These are phyloP conservation scores for Pachyrhynchus sulphureomaculatus DNA, from an alignment of 1,140 invertebrate genomes.

Conservation along the genomic window DNA sequence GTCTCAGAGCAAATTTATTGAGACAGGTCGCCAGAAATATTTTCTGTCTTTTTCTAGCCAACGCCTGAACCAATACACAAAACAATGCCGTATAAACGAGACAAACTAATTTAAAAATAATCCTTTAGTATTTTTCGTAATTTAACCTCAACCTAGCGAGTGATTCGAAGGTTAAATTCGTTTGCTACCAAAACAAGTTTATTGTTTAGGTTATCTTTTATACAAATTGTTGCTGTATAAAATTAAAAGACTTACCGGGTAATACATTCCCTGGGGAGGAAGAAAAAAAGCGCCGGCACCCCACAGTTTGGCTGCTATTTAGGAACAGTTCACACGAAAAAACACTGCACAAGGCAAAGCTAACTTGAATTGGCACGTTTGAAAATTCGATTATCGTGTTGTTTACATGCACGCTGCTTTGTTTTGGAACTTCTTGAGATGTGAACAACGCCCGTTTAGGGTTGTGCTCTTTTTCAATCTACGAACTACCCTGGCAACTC, in stretches of 20 bases:
- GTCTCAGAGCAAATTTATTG: slow-evolving; percentile 8
- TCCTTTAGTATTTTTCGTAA: slow-evolving; percentile 8
- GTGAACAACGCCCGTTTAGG: slow-evolving; percentile 41
- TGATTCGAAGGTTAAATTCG: slow-evolving; percentile 17
- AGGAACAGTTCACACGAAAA: slow-evolving; percentile 43
- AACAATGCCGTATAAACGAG: slow-evolving; percentile 1
- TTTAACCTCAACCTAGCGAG: slow-evolving; percentile 28
- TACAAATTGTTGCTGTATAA: background rate
- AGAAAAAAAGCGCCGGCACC: slow-evolving; percentile 89
- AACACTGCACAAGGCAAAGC: slow-evolving; percentile 41
- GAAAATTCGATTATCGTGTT: slow-evolving; percentile 1
- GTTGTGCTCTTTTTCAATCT: slow-evolving; percentile 30
- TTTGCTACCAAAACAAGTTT: slow-evolving; percentile 2
- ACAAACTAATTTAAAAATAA: slow-evolving; percentile 18
- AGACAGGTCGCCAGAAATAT: slow-evolving; percentile 21
- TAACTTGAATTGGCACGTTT: slow-evolving; percentile 26
- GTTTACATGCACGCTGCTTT: slow-evolving; percentile 21
- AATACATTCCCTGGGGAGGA: slow-evolving; percentile 90
- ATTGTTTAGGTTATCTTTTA: background rate
- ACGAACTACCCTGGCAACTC: slow-evolving; percentile 44
- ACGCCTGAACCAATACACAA: slow-evolving; percentile 2
- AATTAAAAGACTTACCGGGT: slow-evolving; percentile 72
- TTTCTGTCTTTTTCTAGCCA: slow-evolving; percentile 5
- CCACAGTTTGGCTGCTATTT: slow-evolving; percentile 90
- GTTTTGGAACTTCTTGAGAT: background rate